These are phyloP conservation scores for Typhlichthys eigenmanni DNA, from an alignment of 2,797 vertebrate species.

Conservation along the genomic window DNA sequence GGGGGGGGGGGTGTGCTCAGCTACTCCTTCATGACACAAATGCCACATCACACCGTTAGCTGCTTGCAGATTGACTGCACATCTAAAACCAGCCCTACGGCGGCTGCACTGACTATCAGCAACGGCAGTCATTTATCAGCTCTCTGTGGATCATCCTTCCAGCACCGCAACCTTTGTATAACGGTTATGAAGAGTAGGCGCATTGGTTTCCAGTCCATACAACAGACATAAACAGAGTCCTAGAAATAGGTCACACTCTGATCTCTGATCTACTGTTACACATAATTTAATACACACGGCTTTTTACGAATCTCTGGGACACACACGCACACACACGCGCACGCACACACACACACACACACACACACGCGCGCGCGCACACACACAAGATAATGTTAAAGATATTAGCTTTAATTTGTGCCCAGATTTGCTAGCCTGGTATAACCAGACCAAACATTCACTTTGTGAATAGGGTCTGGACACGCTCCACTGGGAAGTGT, in stretches of 20 bases:
- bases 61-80: slow-evolving; percentile 11
- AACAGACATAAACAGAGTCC: slow-evolving; percentile 62
- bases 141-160: slow-evolving; percentile 26
- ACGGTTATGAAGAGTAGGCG: slow-evolving; percentile 55
- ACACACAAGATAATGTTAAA: neutral
- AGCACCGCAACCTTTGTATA: slow-evolving; percentile 43
- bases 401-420: neutral
- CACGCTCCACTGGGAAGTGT: no score
- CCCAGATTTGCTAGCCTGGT: neutral
- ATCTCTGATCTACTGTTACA: slow-evolving; percentile 72
- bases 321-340: slow-evolving; percentile 20
- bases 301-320: slow-evolving; percentile 49
- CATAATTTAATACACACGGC: slow-evolving; percentile 64
- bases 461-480: no score
- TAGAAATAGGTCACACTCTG: slow-evolving; percentile 73
- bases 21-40: neutral
- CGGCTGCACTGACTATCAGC: slow-evolving; percentile 18
- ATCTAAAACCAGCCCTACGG: slow-evolving; percentile 17
- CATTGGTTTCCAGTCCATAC: slow-evolving; percentile 60
- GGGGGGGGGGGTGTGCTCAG: neutral
- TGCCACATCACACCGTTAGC: neutral
- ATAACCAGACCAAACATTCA: no score
- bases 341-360: neutral
- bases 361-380: neutral
- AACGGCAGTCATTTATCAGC: slow-evolving; percentile 30